Evolutionary conservation across 2,113 vertebrate species (phyloP).

Genomic region (Heteronetta atricapilla): DNA sequence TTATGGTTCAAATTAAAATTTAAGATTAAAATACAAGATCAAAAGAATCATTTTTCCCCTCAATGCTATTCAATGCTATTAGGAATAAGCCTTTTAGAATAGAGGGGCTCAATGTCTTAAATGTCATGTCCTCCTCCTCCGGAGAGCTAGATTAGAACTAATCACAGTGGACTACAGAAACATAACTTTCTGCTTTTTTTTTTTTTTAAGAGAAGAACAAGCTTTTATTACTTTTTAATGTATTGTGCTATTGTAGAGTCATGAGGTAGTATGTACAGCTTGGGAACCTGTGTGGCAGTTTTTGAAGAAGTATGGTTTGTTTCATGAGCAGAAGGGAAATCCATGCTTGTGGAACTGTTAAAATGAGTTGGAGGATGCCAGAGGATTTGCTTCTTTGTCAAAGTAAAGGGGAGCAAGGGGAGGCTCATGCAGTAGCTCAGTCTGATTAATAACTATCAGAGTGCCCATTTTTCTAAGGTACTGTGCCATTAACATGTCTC

Average conservation of each 20-base stretch:
- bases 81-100: constrained; percentile 80
- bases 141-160: constrained; percentile 69
- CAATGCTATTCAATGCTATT: constrained; percentile 69
- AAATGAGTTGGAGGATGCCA: constrained; percentile 6
- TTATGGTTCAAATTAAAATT: constrained; percentile 83
- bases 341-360: not conserved
- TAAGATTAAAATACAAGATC: constrained; percentile 83
- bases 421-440: not conserved
- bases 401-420: not conserved
- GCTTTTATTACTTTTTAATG: constrained; percentile 71
- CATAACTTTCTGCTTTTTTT: constrained; percentile 7
- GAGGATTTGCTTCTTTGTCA: constrained; percentile 27
- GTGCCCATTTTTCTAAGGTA: constrained; percentile 34
- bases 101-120: constrained; percentile 67
- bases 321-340: not conserved
- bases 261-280: constrained; percentile 33
- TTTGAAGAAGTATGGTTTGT: constrained; percentile 14
- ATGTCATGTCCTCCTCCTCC: constrained; percentile 71
- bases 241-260: constrained; percentile 44
- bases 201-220: not conserved
- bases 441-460: constrained; percentile 35
- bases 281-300: not conserved
- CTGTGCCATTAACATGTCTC: constrained; percentile 41
- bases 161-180: constrained; percentile 67
- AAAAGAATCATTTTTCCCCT: constrained; percentile 70